These are phyloP conservation scores for Cotesia vestalis DNA, from an alignment of 1,140 invertebrate species.

Conservation along the genomic window DNA sequence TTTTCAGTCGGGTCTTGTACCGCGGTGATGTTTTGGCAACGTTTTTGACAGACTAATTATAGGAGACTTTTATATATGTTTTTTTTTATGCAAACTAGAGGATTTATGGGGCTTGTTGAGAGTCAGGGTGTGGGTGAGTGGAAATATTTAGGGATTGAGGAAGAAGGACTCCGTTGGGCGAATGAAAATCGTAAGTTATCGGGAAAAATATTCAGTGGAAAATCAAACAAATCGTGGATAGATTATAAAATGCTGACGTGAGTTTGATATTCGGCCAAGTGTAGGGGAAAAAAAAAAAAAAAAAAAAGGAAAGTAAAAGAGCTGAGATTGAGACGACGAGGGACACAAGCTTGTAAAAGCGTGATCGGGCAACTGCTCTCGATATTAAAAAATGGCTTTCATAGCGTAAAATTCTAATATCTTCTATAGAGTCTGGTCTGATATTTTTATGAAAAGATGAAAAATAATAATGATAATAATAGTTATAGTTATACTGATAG, in stretches of 20 bases:
- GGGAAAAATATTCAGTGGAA: neutral
- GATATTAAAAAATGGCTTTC: slow-evolving; percentile 51
- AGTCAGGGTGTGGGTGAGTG: no score
- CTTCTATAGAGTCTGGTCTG: slow-evolving; percentile 39
- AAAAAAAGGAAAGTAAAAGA: slow-evolving; percentile 26
- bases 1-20: neutral
- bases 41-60: neutral
- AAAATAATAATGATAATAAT: neutral
- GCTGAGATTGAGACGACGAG: slow-evolving; percentile 17
- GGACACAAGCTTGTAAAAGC: slow-evolving; percentile 37
- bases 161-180: no score
- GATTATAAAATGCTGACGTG: slow-evolving; percentile 32
- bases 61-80: neutral
- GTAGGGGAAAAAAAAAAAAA: slow-evolving; percentile 30
- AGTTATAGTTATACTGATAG: no score
- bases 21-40: neutral
- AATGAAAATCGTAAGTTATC: neutral
- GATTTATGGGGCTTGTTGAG: no score
- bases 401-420: slow-evolving; percentile 47
- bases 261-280: slow-evolving; percentile 32
- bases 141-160: no score
- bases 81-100: no score
- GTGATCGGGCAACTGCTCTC: slow-evolving; percentile 48
- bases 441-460: slow-evolving; percentile 42
- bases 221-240: slow-evolving; percentile 15